A percentile compares a stretch with the other conserved stretches of the same genome.
phyloP scores from a whole-genome alignment of 2,113 vertebrate genomes.

The Pedionomus torquatus region DNA sequence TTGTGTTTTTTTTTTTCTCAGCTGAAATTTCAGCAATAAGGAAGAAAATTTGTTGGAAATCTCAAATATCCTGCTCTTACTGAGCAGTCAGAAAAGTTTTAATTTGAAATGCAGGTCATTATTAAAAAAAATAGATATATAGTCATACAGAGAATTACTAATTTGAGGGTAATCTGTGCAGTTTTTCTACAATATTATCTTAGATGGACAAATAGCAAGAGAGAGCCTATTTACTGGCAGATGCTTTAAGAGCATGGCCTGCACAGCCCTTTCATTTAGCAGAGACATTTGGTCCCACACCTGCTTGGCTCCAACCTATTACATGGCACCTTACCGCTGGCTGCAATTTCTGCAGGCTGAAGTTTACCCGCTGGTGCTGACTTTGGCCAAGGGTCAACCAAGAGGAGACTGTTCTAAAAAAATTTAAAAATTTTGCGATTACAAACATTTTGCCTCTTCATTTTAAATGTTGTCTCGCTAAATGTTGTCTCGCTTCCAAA shows the following conservation, averaged over 20 bases:
- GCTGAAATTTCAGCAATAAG: conserved; percentile 27
- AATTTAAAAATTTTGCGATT: not conserved
- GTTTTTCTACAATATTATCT: not conserved
- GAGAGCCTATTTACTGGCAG: not conserved
- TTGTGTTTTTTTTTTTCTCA: not conserved
- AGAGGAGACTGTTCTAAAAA: not conserved
- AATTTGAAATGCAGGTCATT: not conserved
- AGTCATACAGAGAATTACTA: not conserved
- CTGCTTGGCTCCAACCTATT: not conserved
- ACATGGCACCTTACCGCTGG: not conserved
- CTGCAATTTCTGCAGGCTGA: not conserved
- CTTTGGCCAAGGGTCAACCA: not conserved
- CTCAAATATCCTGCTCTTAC: not conserved
- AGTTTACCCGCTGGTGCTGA: not conserved
- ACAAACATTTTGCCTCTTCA: not conserved
- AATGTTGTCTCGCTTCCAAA: not conserved
- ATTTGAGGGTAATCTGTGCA: not conserved
- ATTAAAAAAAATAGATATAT: not conserved
- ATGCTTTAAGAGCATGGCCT: not conserved
- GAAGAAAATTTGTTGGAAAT: not conserved
- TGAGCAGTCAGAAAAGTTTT: not conserved
- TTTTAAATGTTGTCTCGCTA: not conserved
- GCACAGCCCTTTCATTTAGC: not conserved
- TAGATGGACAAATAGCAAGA: not conserved
- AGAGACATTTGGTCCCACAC: conserved; percentile 6